A percentile compares a stretch with the other conserved stretches of the same genome.
These are phyloP conservation scores for Fulmarus glacialis DNA, from an alignment of 2,113 vertebrate species.

Conservation along the genomic window DNA sequence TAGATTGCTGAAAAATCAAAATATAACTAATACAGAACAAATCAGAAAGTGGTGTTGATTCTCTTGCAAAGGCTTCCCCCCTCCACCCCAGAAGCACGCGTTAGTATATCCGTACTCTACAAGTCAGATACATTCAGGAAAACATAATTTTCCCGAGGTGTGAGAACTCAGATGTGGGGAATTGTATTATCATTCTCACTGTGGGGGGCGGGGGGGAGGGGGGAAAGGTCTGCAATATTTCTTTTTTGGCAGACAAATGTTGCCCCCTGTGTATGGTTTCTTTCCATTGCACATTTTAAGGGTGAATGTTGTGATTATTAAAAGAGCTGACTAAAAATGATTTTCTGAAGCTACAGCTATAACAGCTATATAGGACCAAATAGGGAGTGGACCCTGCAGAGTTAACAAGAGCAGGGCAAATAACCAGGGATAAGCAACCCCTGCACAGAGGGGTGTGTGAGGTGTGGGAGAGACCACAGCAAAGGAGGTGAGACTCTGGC, in stretches of 20 bases:
- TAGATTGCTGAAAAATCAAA: background rate
- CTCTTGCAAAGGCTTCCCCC: background rate
- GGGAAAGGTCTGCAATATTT: background rate
- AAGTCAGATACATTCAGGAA: background rate
- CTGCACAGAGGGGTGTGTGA: background rate
- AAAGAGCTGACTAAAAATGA: background rate
- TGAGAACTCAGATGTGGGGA: background rate
- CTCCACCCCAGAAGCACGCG: background rate
- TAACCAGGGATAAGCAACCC: background rate
- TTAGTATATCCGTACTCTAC: background rate
- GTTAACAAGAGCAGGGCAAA: background rate
- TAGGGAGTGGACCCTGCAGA: background rate
- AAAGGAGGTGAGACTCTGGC: background rate
- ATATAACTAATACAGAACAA: background rate
- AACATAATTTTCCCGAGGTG: background rate
- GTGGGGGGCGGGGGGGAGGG: too few species aligned
- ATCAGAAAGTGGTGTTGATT: background rate
- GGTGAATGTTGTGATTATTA: background rate
- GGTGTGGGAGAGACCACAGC: background rate
- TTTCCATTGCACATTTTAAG: constrained; percentile 1
- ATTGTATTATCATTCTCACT: background rate
- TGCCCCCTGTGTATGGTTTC: background rate
- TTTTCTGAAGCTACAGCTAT: background rate
- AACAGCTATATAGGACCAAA: background rate
- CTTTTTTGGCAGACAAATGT: background rate